Percentiles rank a stretch among this genome's conserved stretches.
Evolutionary conservation across 2,113 vertebrate genomes (phyloP).

Genomic region (Crypturellus undulatus): DNA sequence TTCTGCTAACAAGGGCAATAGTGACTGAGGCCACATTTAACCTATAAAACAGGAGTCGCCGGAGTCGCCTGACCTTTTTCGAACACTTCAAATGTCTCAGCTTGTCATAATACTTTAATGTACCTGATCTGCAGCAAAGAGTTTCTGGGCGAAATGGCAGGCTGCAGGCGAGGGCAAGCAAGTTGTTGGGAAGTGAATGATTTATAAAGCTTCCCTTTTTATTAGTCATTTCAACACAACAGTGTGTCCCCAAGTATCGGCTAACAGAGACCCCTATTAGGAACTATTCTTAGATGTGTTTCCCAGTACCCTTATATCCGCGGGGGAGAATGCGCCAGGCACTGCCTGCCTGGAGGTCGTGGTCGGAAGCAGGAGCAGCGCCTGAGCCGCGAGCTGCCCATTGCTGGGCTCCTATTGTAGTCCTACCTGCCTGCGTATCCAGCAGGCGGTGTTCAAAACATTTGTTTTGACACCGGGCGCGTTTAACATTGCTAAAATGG

Average conservation of each 20-base stretch:
- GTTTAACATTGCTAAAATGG: background rate
- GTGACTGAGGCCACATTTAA: background rate
- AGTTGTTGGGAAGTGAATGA: background rate
- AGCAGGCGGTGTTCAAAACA: background rate
- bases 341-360: background rate
- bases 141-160: background rate
- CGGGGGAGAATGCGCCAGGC: too few species aligned
- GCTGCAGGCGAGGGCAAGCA: background rate
- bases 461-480: background rate
- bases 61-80: background rate
- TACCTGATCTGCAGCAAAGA: background rate
- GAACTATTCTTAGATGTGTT: background rate
- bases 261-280: background rate
- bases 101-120: background rate
- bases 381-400: background rate
- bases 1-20: background rate
- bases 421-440: background rate
- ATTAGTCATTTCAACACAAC: background rate
- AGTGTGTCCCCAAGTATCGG: background rate
- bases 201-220: background rate
- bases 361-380: background rate
- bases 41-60: background rate
- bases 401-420: background rate
- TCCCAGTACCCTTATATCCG: background rate
- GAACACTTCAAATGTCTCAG: background rate